A percentile compares a stretch with the other conserved stretches of the same genome.
These are phyloP conservation scores for Nasonovia ribisnigri DNA, from an alignment of 2,888 invertebrate species.

Conservation along the genomic window DNA sequence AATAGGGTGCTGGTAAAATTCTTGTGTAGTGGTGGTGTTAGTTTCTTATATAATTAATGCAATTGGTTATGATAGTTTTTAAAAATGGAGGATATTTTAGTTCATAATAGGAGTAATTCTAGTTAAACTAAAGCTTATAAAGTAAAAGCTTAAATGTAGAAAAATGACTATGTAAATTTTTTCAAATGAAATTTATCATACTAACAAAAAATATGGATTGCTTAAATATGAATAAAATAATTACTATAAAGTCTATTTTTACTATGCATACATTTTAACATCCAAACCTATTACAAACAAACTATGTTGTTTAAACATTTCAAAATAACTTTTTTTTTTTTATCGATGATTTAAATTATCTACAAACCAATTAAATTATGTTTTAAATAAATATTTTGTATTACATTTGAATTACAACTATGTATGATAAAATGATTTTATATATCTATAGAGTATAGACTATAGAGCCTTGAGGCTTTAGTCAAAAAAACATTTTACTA, in stretches of 20 bases:
- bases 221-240: neutral
- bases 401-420: neutral
- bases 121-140: neutral
- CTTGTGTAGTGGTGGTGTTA: neutral
- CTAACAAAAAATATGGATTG: neutral
- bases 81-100: neutral
- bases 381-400: neutral
- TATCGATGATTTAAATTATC: neutral
- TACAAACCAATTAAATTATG: neutral
- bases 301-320: neutral
- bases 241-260: neutral
- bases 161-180: no score
- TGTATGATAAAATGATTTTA: no score
- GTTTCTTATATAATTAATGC: neutral
- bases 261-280: neutral
- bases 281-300: neutral
- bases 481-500: no score
- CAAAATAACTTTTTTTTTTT: neutral
- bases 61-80: neutral
- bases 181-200: neutral
- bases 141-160: neutral
- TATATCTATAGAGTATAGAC: no score
- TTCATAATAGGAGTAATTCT: neutral
- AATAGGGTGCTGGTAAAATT: neutral
- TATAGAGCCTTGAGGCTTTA: no score